A percentile compares a stretch with the other conserved stretches of the same genome.
Conservation (phyloP, 1,140 invertebrate species). For the Hycleus cichorii region DNA sequence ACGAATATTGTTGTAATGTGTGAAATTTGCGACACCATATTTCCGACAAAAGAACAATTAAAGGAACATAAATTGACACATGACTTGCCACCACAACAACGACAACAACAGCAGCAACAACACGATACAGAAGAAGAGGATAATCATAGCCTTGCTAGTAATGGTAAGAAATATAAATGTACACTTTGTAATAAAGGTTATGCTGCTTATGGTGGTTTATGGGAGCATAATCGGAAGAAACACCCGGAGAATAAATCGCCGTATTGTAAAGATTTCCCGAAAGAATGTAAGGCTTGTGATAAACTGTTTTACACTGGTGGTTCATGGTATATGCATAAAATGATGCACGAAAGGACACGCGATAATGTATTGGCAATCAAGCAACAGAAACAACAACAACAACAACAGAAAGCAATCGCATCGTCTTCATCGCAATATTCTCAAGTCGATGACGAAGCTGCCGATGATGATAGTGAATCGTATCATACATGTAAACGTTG, state of each 20-base stretch:
- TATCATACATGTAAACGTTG: constrained; percentile 37
- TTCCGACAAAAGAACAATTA: constrained; percentile 27
- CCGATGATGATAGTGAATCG: constrained; percentile 23
- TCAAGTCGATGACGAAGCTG: constrained; percentile 1
- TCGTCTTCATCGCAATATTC: not conserved
- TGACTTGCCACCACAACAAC: constrained; percentile 5
- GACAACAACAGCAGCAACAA: not conserved
- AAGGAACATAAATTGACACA: constrained; percentile 25
- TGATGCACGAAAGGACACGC: constrained; percentile 27
- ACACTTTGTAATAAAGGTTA: constrained; percentile 27
- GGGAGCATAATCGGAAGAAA: constrained; percentile 29
- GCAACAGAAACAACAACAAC: not conserved
- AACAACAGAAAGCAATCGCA: constrained; percentile 1
- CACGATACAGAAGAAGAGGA: constrained; percentile 3
- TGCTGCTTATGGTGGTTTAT: constrained; percentile 22
- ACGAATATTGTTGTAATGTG: constrained; percentile 18
- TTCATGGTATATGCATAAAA: constrained; percentile 26
- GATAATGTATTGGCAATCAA: constrained; percentile 2
- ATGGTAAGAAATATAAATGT: constrained; percentile 23
- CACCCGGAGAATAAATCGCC: constrained; percentile 18
- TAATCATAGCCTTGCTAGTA: not conserved
- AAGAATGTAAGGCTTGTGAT: constrained; percentile 31
- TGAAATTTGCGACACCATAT: constrained; percentile 29
- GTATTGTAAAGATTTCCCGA: constrained; percentile 21
- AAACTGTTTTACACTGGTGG: constrained; percentile 27